Evolutionary conservation across 2,888 invertebrate genomes (phyloP).

Genomic region (Pollenia labialis): DNA sequence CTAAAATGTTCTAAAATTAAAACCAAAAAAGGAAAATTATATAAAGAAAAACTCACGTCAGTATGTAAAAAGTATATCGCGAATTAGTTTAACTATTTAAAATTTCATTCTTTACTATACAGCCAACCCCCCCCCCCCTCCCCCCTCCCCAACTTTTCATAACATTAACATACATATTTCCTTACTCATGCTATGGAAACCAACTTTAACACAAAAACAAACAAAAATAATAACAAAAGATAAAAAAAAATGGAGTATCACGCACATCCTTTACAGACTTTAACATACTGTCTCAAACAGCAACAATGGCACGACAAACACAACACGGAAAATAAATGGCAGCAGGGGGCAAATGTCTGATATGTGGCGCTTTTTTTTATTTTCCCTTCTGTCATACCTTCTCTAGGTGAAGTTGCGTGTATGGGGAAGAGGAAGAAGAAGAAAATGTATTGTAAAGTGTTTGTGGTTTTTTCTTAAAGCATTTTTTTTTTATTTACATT

Average conservation of each 20-base stretch:
- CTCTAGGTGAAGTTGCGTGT: conserved; percentile 31
- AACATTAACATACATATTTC: background rate
- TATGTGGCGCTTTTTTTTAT: conserved; percentile 53
- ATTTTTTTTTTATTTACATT: conserved; percentile 49
- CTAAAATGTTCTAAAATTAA: conserved; percentile 32
- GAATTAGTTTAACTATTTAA: conserved; percentile 55
- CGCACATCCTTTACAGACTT: conserved; percentile 61
- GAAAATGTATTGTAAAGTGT: conserved; percentile 2
- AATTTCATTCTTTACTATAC: conserved; percentile 13
- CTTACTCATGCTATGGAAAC: conserved; percentile 23
- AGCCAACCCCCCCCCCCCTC: background rate
- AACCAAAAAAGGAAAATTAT: background rate
- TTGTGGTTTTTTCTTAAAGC: conserved; percentile 9
- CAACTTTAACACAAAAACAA: background rate
- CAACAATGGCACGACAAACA: conserved; percentile 61
- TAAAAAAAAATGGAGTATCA: conserved; percentile 7
- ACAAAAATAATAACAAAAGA: background rate
- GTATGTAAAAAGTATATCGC: conserved; percentile 47
- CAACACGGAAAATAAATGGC: conserved; percentile 65
- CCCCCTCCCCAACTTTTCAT: background rate
- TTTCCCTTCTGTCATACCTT: conserved; percentile 14
- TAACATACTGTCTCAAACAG: conserved; percentile 64
- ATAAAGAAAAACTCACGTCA: conserved; percentile 17
- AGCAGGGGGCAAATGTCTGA: conserved; percentile 70
- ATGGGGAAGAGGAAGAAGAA: background rate